Evolutionary conservation across 1,140 invertebrate species (phyloP), one percentile per base, ranked within the genome.

Genomic region (Hyles euphorbiae): DNA sequence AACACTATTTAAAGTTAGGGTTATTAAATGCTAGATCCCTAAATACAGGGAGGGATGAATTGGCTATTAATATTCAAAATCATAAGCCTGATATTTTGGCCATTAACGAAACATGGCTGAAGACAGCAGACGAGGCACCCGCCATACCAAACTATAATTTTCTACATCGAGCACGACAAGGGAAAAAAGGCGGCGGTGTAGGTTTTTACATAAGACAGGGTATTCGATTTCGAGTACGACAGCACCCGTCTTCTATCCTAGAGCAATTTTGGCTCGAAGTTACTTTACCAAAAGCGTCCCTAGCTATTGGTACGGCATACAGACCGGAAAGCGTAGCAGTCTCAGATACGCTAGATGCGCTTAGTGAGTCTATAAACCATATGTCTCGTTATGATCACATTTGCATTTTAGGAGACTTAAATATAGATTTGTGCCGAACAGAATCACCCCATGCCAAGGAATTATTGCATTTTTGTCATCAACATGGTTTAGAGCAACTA

Each of bases 231-330:
- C 56, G 54, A 5, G n/a, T 47, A 12, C 43, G 9, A 11, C 45
- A n/a, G 10, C 60, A 64, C 10, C 61, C 66, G 0, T 6, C 12
- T 9, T 56, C 59, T 32, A 1, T n/a, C 4, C 12, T 64, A 2
- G 66, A 68, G n/a, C 66, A 68, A 57, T 36, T 68, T 40, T 68
- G 67, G 67, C n/a, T 67, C 6, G 54, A 63, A 11, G 9, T 68
- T 10, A 32, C 43, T 9, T n/a, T 65, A 6, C 49, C 56, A 3
- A 48, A 10, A 9, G 12, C 22, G 9, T 10, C 5, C 22, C 4
- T 68, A 1, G 45, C 57, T 5, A 6, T 68, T 9, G 63, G 67
- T 46, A 68, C 67, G 10, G 63, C 60, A 2, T 65, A 68, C 45
- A 57, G 63, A 56, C 62, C 67, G 3, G 60, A 60, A 50, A 44